phyloP scores from a whole-genome alignment of 2,113 vertebrate species.

The Corvus moneduloides region DNA sequence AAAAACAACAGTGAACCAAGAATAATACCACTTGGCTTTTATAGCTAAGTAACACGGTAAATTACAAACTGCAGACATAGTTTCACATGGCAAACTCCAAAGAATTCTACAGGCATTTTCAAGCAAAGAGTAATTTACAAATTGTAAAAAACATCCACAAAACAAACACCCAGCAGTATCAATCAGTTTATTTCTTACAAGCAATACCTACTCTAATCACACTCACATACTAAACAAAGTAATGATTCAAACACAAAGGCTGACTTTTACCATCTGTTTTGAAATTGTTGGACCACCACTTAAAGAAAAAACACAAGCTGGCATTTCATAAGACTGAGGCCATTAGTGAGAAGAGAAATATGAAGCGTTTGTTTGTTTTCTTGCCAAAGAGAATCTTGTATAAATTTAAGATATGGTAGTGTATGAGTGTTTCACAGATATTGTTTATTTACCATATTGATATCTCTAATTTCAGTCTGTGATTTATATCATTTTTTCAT shows the following conservation, averaged over 20 bases:
- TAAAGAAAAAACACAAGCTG: conserved; percentile 25
- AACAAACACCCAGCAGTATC: not conserved
- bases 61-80: not conserved
- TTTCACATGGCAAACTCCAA: not conserved
- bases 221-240: not conserved
- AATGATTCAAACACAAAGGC: not conserved
- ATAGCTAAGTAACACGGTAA: not conserved
- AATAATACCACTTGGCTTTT: not conserved
- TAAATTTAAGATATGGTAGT: not conserved
- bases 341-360: conserved; percentile 41
- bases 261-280: conserved; percentile 43
- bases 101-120: not conserved
- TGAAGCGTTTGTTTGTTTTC: conserved; percentile 38
- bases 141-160: not conserved
- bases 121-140: not conserved
- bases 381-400: conserved; percentile 10
- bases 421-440: not conserved
- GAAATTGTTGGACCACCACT: conserved; percentile 21
- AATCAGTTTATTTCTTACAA: not conserved
- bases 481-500: not conserved
- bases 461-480: not conserved
- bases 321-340: conserved; percentile 20
- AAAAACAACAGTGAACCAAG: not conserved
- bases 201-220: not conserved
- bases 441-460: conserved; percentile 21